Evolutionary conservation across 2,797 vertebrate genomes (phyloP).

Genomic region (Chloroceryle inda): DNA sequence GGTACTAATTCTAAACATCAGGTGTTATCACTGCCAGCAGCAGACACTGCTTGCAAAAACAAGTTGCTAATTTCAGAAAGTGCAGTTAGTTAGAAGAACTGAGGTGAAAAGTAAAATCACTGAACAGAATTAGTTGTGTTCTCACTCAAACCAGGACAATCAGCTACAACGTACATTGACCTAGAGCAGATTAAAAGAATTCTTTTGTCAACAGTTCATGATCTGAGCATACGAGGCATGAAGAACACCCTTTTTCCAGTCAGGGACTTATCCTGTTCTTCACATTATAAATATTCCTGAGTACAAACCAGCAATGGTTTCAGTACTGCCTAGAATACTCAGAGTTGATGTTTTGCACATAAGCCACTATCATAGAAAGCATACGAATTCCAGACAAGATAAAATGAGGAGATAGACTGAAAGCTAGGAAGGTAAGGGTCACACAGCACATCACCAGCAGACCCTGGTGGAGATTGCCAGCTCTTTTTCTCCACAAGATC

Average conservation of each 20-base stretch:
- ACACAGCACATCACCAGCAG: rapidly evolving
- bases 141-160: too few relatives aligned
- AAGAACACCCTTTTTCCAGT: not conserved
- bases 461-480: not conserved
- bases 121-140: too few relatives aligned
- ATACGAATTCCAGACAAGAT: not conserved
- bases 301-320: not conserved
- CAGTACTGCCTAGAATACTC: not conserved
- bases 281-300: not conserved
- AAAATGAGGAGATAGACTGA: not conserved
- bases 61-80: too few relatives aligned
- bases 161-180: not conserved
- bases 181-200: not conserved
- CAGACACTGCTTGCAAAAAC: too few relatives aligned
- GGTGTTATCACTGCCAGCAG: too few relatives aligned
- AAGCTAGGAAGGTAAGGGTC: not conserved
- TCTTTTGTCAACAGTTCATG: not conserved
- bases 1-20: too few relatives aligned
- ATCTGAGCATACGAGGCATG: not conserved
- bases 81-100: too few relatives aligned
- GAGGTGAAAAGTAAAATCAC: too few relatives aligned
- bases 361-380: not conserved
- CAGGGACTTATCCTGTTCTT: not conserved
- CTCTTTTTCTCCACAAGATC: not conserved
- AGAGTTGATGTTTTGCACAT: not conserved